These are phyloP conservation scores for Clistopyga incitator DNA, from an alignment of 2,888 invertebrate genomes.

Conservation along the genomic window DNA sequence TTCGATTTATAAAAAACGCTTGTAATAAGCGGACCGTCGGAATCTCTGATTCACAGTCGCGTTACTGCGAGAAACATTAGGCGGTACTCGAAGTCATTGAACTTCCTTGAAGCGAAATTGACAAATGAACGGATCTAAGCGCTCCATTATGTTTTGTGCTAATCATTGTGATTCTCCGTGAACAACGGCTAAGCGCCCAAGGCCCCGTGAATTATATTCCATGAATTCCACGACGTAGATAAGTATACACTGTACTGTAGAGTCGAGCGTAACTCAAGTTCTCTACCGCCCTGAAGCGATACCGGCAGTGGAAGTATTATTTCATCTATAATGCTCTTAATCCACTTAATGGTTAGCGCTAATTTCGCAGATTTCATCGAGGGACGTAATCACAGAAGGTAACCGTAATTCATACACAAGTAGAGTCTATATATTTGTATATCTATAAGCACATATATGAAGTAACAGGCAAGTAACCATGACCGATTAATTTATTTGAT, in stretches of 20 bases:
- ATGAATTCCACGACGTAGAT: constrained; percentile 17
- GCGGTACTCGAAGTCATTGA: constrained; percentile 57
- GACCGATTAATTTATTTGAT: constrained; percentile 63
- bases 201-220: constrained; percentile 33
- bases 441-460: not conserved
- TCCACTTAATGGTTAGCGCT: constrained; percentile 48
- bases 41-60: constrained; percentile 18
- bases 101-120: constrained; percentile 50
- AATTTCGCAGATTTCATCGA: constrained; percentile 60
- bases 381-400: constrained; percentile 39
- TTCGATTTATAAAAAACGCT: constrained; percentile 8
- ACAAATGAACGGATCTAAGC: constrained; percentile 49
- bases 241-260: not conserved
- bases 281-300: not conserved
- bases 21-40: not conserved
- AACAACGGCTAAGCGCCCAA: constrained; percentile 31
- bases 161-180: constrained; percentile 44
- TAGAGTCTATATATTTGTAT: not conserved
- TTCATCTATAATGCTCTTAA: constrained; percentile 32
- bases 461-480: constrained; percentile 40
- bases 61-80: constrained; percentile 5
- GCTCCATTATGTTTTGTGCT: constrained; percentile 51
- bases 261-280: not conserved
- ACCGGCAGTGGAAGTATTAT: not conserved
- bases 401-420: constrained; percentile 22